A percentile compares a stretch with the other conserved stretches of the same genome.
Conservation (phyloP, 2,797 vertebrate species). For the Limnodromus scolopaceus region DNA sequence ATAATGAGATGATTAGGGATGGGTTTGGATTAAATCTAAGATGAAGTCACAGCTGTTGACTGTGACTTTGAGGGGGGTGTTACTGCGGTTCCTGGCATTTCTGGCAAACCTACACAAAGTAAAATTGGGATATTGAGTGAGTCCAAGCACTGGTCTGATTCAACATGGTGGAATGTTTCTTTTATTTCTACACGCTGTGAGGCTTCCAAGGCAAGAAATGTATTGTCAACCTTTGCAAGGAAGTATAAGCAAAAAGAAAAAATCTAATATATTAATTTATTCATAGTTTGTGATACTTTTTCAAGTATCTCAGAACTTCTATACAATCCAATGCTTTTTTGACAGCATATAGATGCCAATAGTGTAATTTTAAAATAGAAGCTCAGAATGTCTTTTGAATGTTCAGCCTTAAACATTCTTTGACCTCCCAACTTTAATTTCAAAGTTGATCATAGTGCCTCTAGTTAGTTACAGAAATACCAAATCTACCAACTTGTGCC, state of each 20-base stretch:
- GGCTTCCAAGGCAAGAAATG: not conserved
- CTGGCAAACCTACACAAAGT: not conserved
- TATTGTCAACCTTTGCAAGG: not conserved
- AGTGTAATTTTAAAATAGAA: not conserved
- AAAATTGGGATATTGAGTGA: not conserved
- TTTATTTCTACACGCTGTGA: not conserved
- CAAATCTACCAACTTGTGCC: not conserved
- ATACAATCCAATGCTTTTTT: not conserved
- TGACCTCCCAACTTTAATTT: not conserved
- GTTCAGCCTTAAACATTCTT: not conserved
- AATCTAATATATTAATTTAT: not conserved
- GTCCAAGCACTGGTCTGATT: not conserved
- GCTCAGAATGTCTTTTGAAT: not conserved
- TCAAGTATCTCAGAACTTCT: not conserved
- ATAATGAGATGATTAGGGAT: not conserved
- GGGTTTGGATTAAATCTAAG: not conserved
- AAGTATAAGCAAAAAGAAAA: not conserved
- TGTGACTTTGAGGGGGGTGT: not conserved
- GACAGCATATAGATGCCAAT: not conserved
- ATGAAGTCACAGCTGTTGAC: not conserved
- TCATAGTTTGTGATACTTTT: not conserved
- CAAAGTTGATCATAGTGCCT: not conserved
- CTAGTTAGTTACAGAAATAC: not conserved
- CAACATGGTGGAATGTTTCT: not conserved
- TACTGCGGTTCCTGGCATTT: not conserved